A percentile compares a stretch with the other conserved stretches of the same genome.
Evolutionary conservation across 2,797 vertebrate species (phyloP).

Genomic region (Acanthopagrus latus): DNA sequence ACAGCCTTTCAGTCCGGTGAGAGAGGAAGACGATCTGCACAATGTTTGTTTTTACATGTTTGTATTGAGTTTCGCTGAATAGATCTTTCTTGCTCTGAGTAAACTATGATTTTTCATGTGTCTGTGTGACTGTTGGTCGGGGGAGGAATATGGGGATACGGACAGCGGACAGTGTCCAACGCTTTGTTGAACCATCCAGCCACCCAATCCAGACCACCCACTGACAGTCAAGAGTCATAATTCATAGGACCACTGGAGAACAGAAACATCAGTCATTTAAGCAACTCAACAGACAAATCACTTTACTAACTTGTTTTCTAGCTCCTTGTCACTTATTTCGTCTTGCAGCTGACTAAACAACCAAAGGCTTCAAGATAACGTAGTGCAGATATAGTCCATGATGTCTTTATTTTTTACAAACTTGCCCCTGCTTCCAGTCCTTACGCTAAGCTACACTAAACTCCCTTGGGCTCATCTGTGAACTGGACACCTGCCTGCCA

Average conservation of each 20-base stretch:
- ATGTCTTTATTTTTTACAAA: background rate
- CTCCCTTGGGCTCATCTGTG: background rate
- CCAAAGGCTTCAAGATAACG: background rate
- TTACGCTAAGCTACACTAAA: constrained; percentile 12
- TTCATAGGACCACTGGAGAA: background rate
- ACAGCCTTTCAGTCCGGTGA: no score
- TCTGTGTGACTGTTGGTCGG: background rate
- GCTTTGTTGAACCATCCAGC: background rate
- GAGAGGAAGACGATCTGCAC: no score
- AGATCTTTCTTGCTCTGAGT: no score
- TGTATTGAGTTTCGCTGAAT: no score
- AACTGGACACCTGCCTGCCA: background rate
- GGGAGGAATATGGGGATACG: background rate
- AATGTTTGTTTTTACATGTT: no score
- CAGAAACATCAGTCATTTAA: background rate
- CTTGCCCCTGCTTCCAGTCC: background rate
- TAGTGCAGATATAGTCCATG: background rate
- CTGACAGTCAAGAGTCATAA: background rate
- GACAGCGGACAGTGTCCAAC: background rate
- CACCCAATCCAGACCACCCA: no score
- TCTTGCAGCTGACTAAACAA: background rate
- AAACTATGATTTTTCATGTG: no score
- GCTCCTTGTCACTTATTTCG: background rate
- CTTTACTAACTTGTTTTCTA: no score
- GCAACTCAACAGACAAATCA: no score